A percentile compares a stretch with the other conserved stretches of the same genome.
Conservation (phyloP, 2,113 vertebrate species). For the Etheostoma spectabile region DNA sequence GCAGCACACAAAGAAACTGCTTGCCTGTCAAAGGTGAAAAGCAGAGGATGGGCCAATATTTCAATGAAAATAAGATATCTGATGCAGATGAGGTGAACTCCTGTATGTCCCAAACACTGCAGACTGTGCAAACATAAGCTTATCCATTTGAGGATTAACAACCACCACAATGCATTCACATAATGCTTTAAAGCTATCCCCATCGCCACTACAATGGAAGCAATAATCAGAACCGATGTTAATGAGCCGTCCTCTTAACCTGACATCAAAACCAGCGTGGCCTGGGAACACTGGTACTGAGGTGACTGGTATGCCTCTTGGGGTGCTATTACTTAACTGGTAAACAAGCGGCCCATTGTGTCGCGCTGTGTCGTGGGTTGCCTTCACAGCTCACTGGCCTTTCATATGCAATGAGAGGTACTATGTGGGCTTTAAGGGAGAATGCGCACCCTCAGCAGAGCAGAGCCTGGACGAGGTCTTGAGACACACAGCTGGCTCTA, state of each 20-base stretch:
- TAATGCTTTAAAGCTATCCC: conserved; percentile 41
- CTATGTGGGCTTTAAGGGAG: conserved; percentile 74
- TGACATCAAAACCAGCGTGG: conserved; percentile 68
- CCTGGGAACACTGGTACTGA: conserved; percentile 82
- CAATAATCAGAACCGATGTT: conserved; percentile 59
- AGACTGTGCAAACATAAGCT: conserved; percentile 48
- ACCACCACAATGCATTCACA: conserved; percentile 36
- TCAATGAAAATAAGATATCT: conserved; percentile 8
- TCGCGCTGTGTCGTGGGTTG: conserved; percentile 75
- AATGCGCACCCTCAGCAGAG: conserved; percentile 90
- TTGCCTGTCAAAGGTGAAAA: conserved; percentile 49
- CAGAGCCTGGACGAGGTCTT: conserved; percentile 64
- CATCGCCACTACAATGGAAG: conserved; percentile 48
- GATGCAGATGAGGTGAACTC: conserved; percentile 13
- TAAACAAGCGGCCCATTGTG: conserved; percentile 86
- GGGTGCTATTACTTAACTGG: conserved; percentile 84
- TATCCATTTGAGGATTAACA: conserved; percentile 63
- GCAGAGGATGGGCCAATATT: conserved; percentile 22
- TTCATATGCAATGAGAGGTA: conserved; percentile 84
- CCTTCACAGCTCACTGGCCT: conserved; percentile 75
- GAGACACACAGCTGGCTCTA: conserved; percentile 74
- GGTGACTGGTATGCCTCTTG: conserved; percentile 83
- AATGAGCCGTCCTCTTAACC: conserved; percentile 61
- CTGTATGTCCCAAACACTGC: conserved; percentile 29
- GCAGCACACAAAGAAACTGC: conserved; percentile 65